Evolutionary conservation across 2,888 invertebrate species (phyloP).

Genomic region (Resseliella maxima): DNA sequence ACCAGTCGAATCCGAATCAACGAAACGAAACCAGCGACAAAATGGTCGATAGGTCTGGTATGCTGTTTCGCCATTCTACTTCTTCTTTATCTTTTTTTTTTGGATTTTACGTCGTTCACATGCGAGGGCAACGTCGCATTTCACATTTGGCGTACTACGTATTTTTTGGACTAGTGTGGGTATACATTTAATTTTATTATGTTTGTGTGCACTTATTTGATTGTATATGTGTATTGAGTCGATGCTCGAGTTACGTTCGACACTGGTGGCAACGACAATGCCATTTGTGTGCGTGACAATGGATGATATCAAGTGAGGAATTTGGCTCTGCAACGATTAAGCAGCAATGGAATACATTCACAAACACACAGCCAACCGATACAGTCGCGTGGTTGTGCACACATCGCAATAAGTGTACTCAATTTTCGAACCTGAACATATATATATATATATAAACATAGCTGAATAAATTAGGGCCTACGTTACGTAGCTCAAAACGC

Average conservation of each 20-base stretch:
- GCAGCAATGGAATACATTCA: not conserved
- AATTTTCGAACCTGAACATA: conserved; percentile 40
- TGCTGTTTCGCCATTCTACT: conserved; percentile 38
- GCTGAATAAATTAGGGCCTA: conserved; percentile 51
- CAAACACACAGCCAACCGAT: not conserved
- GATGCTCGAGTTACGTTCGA: not conserved
- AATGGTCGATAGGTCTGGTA: conserved; percentile 53
- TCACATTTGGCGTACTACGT: not conserved
- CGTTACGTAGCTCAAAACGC: conserved; percentile 37
- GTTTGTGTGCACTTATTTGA: not conserved
- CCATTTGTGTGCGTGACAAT: not conserved
- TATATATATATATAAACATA: too few relatives aligned
- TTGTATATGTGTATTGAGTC: not conserved
- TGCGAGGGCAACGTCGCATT: conserved; percentile 45
- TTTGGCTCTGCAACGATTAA: conserved; percentile 1
- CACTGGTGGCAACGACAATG: not conserved
- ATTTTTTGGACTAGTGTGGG: not conserved
- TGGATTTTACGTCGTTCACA: conserved; percentile 17
- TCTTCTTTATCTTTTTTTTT: not conserved
- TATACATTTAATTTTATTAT: not conserved
- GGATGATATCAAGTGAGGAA: conserved; percentile 3
- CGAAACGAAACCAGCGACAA: conserved; percentile 48
- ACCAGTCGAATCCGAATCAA: not conserved
- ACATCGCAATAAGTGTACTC: conserved; percentile 19
- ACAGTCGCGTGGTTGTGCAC: conserved; percentile 20